Conservation (phyloP, 2,113 vertebrate genomes). For the Capra hircus region DNA sequence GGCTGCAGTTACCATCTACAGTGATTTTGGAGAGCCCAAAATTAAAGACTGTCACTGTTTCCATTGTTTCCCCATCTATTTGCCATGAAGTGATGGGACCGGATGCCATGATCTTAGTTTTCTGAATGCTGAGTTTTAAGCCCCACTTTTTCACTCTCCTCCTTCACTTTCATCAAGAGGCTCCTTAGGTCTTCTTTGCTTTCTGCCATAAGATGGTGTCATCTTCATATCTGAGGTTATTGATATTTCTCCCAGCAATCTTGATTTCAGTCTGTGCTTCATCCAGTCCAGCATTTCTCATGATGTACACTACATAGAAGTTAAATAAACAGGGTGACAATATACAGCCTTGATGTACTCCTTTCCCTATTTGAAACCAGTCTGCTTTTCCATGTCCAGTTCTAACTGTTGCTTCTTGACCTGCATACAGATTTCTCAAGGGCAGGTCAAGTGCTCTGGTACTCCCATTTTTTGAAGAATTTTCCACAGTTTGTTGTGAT, state of each 20-base stretch:
- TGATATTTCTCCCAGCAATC: background rate
- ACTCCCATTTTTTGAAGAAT: background rate
- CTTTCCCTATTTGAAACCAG: background rate
- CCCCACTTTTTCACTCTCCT: background rate
- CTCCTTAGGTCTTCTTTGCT: fast-evolving
- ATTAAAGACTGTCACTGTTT: background rate
- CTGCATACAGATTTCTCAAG: background rate
- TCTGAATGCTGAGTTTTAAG: background rate
- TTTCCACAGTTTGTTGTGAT: background rate
- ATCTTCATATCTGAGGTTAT: background rate
- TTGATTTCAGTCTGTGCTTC: background rate
- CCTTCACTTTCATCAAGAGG: background rate
- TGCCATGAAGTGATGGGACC: background rate
- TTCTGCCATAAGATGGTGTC: background rate
- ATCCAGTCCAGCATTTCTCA: background rate
- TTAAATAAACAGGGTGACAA: background rate
- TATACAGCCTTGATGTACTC: background rate
- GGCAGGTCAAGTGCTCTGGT: background rate
- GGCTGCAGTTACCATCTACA: background rate
- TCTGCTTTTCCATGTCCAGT: background rate
- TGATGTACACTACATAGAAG: background rate
- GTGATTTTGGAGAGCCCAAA: background rate
- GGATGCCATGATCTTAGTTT: background rate
- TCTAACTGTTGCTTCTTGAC: background rate
- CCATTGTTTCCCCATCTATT: background rate